Base-by-base conservation (phyloP, 2,797 vertebrate species). In the Pseudochromis fuscus region DNA sequence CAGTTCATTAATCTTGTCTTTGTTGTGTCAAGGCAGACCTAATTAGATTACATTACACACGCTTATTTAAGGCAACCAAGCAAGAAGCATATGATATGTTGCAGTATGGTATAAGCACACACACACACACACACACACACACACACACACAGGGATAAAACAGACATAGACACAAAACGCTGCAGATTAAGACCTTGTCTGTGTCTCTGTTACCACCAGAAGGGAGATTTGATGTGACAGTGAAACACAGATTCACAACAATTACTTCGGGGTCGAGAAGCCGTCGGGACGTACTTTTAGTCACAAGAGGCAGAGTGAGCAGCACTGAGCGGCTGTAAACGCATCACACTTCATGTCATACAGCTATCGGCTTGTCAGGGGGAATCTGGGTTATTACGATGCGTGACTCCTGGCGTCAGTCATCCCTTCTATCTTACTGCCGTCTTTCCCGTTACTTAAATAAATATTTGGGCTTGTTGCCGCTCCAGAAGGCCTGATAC, bases 41-140 rank as follows among this genome's bases (percentile, higher is more conserved):
- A 86, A 87, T 88, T 85, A 77, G 82, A 85, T 84, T 71, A 70
- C 37, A 75, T 67, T 71, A 57, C 64, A 77, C 55, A 68, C 1
- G 1, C 44, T 74, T 53, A 63, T 61, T 68, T 60, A 62, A 75
- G 53, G 50, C 59, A 79, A 31, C 55, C 61, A 44, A 75, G 75
- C 52, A 75, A 76, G 72, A 60, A 52, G 62, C 35, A 55, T 38
- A 77, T 75, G 49, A 60, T 57, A 55, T 56, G 21, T 62, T 53
- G 33, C 35, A 30, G 18, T 58, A 55, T 61, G 31, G 23, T 50
- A 28, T 3, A 19, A 23, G n/a, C 24, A 50, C 7, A 0, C 35
- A 59, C 9, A 24, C 51, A 7, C 24, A 4, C 24, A 10, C 35
- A 50, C 35, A 25, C 33, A 46, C 11, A 0, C 35, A 60, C 16